Percentiles rank a stretch among this genome's conserved stretches.
Conservation (phyloP, 2,113 vertebrate genomes). For the Leucoraja erinaceus region DNA sequence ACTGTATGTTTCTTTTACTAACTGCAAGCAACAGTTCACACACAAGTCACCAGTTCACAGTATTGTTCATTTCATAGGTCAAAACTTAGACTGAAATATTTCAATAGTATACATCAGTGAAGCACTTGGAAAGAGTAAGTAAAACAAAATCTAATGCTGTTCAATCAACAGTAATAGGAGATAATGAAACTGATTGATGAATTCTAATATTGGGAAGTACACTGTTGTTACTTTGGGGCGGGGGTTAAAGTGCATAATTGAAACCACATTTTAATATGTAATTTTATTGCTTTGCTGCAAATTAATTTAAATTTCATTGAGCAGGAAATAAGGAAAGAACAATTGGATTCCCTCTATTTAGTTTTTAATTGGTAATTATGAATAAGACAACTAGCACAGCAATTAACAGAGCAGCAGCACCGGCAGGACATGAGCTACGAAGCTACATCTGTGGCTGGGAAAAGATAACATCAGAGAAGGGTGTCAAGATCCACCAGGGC, state of each 20-base stretch:
- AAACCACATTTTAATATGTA: not conserved
- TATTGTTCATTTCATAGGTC: not conserved
- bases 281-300: not conserved
- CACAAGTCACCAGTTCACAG: not conserved
- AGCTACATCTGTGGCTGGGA: too few species aligned
- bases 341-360: too few species aligned
- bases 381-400: too few species aligned
- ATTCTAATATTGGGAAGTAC: not conserved
- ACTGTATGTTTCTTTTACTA: not conserved
- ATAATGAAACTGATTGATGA: not conserved
- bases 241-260: not conserved
- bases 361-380: too few species aligned
- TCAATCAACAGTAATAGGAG: not conserved
- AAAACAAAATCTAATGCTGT: not conserved
- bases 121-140: conserved; percentile 31
- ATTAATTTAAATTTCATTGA: not conserved
- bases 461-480: too few species aligned
- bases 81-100: not conserved
- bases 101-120: not conserved
- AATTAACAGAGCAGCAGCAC: too few species aligned
- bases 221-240: not conserved
- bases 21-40: not conserved
- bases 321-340: not conserved
- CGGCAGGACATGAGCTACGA: too few species aligned
- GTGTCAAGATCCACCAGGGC: too few species aligned